Evolutionary conservation across 2,888 invertebrate genomes (phyloP), one percentile per base, ranked within the genome.

Genomic region (Drosophila kanekoi): DNA sequence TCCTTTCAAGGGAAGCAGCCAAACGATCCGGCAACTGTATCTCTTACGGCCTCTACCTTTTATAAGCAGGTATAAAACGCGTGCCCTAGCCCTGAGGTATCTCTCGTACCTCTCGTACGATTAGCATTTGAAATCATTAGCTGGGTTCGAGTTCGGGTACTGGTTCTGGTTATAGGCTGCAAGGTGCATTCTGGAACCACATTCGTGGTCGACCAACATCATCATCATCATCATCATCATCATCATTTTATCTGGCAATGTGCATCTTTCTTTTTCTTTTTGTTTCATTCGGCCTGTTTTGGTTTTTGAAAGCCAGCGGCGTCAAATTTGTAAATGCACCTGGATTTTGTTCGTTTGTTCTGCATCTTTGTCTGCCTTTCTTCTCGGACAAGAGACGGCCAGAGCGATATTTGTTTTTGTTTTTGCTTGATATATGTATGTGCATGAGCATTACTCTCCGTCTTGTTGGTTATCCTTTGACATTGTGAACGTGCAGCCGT

Each of bases 41-140:
- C 74, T 66, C 52, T 73, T 56, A 47, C 47, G 58, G 43, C 47
- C 49, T 18, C 47, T 68, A 52, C 70, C 64, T 53, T 65, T 65
- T 51, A 37, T 49, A 63, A 60, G 76, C 88, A 86, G 85, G 82
- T 84, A 87, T 63, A 81, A 86, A 81, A 84, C 85, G 80, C 81
- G 85, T 81, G 81, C 87, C 60, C 54, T 28, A 38, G 54, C 48
- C 37, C 65, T 35, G 37, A 75, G 57, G 54, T 45, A 49, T 43
- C 32, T 53, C 11, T 40, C 58, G 14, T 43, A 45, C 62, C 68
- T 77, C 58, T 71, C 62, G 62, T 86, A 73, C 90, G 90, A 90
- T 90, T 91, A 90, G 90, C 89, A 90, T 90, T 91, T 90, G 89
- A 89, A 91, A 90, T 83, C 83, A 82, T 91, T 91, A 89, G 82